Conservation (phyloP, 2,113 vertebrate genomes). For the Cottus gobio region DNA sequence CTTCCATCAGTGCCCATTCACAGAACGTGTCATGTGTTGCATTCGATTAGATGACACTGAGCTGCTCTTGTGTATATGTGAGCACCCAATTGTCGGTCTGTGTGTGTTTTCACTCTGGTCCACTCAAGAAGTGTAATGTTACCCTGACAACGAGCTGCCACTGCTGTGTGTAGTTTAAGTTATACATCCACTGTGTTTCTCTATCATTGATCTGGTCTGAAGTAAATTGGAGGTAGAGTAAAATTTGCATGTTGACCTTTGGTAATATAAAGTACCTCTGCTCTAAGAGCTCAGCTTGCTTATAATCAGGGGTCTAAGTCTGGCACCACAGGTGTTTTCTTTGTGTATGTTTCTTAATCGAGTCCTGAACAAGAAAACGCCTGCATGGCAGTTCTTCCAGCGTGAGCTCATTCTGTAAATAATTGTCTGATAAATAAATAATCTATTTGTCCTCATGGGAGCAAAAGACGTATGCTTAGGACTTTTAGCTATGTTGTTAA, state of each 20-base stretch:
- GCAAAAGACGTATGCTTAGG: not conserved
- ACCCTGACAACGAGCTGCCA: too few species aligned
- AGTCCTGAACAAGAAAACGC: not conserved
- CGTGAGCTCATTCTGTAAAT: not conserved
- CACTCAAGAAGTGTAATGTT: too few species aligned
- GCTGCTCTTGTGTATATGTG: too few species aligned
- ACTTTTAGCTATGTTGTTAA: not conserved
- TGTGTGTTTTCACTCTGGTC: too few species aligned
- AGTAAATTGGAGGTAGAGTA: not conserved
- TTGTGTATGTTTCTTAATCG: not conserved
- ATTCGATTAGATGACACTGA: too few species aligned
- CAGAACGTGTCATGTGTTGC: too few species aligned
- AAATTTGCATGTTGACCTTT: not conserved
- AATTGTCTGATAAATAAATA: constrained; percentile 19
- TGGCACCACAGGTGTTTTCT: not conserved
- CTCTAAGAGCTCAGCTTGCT: not conserved
- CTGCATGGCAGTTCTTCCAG: not conserved
- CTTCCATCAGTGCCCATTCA: too few species aligned
- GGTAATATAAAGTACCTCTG: not conserved
- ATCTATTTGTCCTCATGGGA: not conserved
- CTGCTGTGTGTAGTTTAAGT: not conserved
- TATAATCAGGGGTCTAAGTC: not conserved
- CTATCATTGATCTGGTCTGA: not conserved
- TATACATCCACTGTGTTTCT: not conserved
- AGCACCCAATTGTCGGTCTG: too few species aligned